Percentiles rank a stretch among this genome's conserved stretches.
These are phyloP conservation scores for Drosophila subpulchrella DNA, from an alignment of 1,140 invertebrate genomes.

Conservation along the genomic window DNA sequence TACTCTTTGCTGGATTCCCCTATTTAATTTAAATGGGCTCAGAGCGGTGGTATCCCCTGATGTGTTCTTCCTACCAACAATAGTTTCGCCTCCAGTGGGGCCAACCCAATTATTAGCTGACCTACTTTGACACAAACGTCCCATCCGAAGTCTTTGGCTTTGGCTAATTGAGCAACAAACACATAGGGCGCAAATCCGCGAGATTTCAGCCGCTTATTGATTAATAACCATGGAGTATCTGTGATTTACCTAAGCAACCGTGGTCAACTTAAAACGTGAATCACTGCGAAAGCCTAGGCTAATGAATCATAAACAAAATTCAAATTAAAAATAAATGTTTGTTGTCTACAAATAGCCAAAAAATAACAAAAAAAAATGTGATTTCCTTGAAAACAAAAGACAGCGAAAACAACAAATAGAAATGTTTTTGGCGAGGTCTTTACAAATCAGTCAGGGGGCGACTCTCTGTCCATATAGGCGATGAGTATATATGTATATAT, in stretches of 20 bases:
- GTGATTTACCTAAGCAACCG: slow-evolving; percentile 2
- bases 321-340: slow-evolving; percentile 33
- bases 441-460: slow-evolving; percentile 35
- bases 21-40: neutral
- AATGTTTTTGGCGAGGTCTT: slow-evolving; percentile 47
- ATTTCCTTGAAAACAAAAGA: slow-evolving; percentile 37
- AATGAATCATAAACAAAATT: slow-evolving; percentile 22
- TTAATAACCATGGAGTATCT: slow-evolving; percentile 13
- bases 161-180: slow-evolving; percentile 23
- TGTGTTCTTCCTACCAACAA: neutral
- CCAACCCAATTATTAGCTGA: slow-evolving; percentile 44
- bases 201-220: slow-evolving; percentile 17
- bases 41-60: neutral
- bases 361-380: slow-evolving; percentile 1
- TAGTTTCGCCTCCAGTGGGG: slow-evolving; percentile 5
- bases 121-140: slow-evolving; percentile 21
- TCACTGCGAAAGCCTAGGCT: slow-evolving; percentile 23
- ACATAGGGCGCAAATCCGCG: slow-evolving; percentile 12
- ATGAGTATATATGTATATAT: neutral
- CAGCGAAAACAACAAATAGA: slow-evolving; percentile 23
- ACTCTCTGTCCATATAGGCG: slow-evolving; percentile 29
- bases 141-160: neutral
- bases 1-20: neutral
- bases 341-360: slow-evolving; percentile 13
- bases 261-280: slow-evolving; percentile 13